phyloP scores from a whole-genome alignment of 2,113 vertebrate species.

The Myodes glareolus region DNA sequence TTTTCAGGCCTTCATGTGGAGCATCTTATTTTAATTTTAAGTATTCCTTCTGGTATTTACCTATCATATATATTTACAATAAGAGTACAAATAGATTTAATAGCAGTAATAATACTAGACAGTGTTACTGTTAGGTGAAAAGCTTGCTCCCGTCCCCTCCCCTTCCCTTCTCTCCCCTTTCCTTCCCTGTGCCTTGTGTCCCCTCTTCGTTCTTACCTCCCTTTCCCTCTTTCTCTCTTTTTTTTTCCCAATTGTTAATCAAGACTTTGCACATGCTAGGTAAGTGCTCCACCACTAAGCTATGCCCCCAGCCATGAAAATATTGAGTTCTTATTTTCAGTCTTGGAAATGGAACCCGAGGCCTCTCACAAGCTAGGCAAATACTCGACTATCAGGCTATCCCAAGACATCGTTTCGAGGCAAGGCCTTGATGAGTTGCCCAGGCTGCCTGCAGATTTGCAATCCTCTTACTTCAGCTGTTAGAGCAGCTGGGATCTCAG shows the following conservation, averaged over 20 bases:
- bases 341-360: neutral
- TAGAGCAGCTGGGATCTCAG: neutral
- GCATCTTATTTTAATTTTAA: neutral
- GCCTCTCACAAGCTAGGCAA: neutral
- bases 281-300: too few relatives aligned
- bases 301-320: neutral
- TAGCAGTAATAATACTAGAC: neutral
- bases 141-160: neutral
- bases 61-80: neutral
- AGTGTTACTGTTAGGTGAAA: neutral
- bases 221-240: neutral
- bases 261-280: neutral
- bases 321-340: neutral
- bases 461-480: neutral
- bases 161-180: too few relatives aligned
- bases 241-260: neutral
- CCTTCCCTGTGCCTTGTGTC: accelerated
- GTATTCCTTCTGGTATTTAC: neutral
- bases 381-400: too few relatives aligned
- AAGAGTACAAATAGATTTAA: neutral
- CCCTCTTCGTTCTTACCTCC: neutral
- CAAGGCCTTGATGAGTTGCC: neutral
- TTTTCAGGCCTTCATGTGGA: neutral
- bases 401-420: neutral
- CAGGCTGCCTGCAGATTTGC: neutral